Conservation (phyloP, 1,140 invertebrate genomes). For the Laodelphax striatellus region DNA sequence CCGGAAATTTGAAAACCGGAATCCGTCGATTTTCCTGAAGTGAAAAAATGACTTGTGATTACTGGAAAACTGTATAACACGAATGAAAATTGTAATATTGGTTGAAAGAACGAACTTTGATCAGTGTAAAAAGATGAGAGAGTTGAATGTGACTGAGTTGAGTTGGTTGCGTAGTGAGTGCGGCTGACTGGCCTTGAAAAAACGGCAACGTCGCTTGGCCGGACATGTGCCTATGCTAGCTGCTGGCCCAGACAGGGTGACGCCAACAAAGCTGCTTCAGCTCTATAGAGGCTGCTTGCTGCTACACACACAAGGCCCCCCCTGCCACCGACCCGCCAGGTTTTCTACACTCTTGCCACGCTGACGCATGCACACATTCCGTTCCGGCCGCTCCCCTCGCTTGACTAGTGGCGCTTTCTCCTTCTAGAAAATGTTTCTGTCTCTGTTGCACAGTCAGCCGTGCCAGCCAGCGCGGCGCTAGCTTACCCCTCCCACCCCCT, state of each 20-base stretch:
- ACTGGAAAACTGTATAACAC: background rate
- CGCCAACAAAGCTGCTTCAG: constrained; percentile 13
- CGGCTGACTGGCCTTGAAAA: constrained; percentile 35
- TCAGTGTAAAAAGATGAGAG: background rate
- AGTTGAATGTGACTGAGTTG: constrained; percentile 21
- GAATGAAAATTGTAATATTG: background rate
- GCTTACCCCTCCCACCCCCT: too few species aligned
- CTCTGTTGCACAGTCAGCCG: too few species aligned
- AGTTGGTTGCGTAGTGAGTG: constrained; percentile 25
- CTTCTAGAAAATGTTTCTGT: background rate
- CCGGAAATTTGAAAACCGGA: background rate
- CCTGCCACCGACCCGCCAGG: background rate
- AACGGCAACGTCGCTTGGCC: constrained; percentile 45
- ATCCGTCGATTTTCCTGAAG: constrained; percentile 2
- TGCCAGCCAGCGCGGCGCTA: too few species aligned
- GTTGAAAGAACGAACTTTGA: constrained; percentile 13
- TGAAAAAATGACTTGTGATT: background rate
- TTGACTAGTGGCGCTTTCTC: constrained; percentile 15
- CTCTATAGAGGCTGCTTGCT: constrained; percentile 7
- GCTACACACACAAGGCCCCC: constrained; percentile 10
- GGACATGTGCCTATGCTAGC: constrained; percentile 34
- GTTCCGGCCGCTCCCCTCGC: background rate
- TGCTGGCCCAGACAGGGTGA: constrained; percentile 76
- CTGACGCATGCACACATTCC: background rate
- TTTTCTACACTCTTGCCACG: background rate